Evolutionary conservation across 64 coral and sea anemone species (phyloP), one percentile per base, ranked within the genome.

Genomic region (Pocillopora verrucosa): DNA sequence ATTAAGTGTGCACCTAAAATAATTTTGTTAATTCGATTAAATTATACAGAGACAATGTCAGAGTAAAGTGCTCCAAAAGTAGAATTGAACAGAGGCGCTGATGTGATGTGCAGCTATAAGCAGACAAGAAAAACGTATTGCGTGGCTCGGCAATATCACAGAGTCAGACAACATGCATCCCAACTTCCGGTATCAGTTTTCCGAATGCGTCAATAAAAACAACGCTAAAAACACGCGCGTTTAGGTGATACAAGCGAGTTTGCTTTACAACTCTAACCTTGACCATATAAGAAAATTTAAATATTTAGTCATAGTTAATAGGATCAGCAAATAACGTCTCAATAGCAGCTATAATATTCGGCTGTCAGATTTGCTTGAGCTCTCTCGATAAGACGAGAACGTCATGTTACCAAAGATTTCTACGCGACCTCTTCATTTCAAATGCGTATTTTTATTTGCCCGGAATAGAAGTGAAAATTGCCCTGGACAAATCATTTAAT

Each of bases 181-280:
- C 26, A 10, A 72, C 82, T 56, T 85, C 82, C 82, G 82, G 82
- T 85, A 65, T 85, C 82, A 85, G 36, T 85, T 85, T 85, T 63
- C 82, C 9, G 38, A 25, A 65, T 68, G 26, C 65, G 65, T 72
- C 63, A 85, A 58, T 30, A 85, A 70, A 85, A 72, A 30, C 64
- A 85, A 72, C 82, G 82, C 82, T 85, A 72, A 85, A 85, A 85
- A 72, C 82, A 85, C 82, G 82, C 82, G 82, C 82, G 82, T 38
- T 56, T 22, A 15, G 26, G 19, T 65, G 61, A 57, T 72, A 67
- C 64, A 57, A 37, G 37, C 58, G 10, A 85, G 20, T 36, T 38
- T 36, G 19, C 25, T 85, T 85, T 45, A 13, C 65, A 58, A 72
- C 70, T 72, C 65, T 85, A 85, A 85, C 82, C 82, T 85, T 85